Evolutionary conservation across 64 coral and sea anemone species (phyloP).

Genomic region (Trachythela sp.): DNA sequence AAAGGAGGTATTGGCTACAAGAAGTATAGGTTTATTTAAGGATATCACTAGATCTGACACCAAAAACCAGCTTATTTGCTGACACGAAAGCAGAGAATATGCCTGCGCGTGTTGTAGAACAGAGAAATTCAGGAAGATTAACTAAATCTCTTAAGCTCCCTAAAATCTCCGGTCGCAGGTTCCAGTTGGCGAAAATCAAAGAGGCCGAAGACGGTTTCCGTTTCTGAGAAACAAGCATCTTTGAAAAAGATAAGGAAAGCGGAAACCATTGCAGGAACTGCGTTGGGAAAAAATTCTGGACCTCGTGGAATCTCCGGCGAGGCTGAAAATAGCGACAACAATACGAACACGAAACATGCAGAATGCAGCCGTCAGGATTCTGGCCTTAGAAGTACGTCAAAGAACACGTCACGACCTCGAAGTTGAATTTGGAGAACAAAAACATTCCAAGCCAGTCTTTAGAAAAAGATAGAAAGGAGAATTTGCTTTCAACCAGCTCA

Average conservation of each 20-base stretch:
- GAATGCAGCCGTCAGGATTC: too few relatives aligned
- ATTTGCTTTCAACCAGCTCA: neutral
- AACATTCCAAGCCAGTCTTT: neutral
- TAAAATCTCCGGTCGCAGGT: neutral
- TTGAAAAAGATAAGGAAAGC: neutral
- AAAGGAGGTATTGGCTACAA: too few relatives aligned
- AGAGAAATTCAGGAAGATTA: neutral
- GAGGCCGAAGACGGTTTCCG: neutral
- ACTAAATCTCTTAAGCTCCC: neutral
- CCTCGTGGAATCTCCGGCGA: too few relatives aligned
- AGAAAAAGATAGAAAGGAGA: neutral
- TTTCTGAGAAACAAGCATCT: neutral
- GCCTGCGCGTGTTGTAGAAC: neutral
- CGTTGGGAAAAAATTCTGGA: too few relatives aligned
- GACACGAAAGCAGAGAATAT: neutral
- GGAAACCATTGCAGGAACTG: too few relatives aligned
- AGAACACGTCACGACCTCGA: neutral
- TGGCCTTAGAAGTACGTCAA: neutral
- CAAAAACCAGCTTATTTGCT: neutral
- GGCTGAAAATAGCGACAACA: too few relatives aligned
- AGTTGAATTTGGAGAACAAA: neutral
- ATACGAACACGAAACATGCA: too few relatives aligned
- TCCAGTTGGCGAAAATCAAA: neutral
- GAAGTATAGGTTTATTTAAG: too few relatives aligned
- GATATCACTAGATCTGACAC: neutral